Evolutionary conservation across 2,797 vertebrate genomes (phyloP).

Genomic region (Melanotaenia trifasciata): DNA sequence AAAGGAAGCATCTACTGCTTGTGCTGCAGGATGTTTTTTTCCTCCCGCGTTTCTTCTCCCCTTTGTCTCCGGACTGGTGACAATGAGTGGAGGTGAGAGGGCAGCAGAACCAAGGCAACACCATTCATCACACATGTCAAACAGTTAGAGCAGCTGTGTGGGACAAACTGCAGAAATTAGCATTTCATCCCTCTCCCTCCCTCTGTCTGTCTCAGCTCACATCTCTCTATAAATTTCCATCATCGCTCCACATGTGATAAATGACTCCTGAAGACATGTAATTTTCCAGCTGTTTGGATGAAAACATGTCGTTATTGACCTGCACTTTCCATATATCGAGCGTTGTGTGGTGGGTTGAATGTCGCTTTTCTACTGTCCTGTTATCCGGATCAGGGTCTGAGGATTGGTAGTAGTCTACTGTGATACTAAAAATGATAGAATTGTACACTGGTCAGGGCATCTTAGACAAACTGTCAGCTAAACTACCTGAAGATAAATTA

Average conservation of each 20-base stretch:
- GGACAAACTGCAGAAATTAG: slow-evolving; percentile 87
- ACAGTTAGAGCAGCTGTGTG: slow-evolving; percentile 92
- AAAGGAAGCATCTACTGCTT: slow-evolving; percentile 91
- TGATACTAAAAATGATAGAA: neutral
- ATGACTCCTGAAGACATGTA: slow-evolving; percentile 53
- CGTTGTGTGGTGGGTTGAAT: slow-evolving; percentile 18
- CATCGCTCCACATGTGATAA: slow-evolving; percentile 59
- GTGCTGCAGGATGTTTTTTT: slow-evolving; percentile 70
- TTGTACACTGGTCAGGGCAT: too few relatives aligned
- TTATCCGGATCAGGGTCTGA: slow-evolving; percentile 15
- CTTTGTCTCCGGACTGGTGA: slow-evolving; percentile 82
- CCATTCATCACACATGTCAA: slow-evolving; percentile 98
- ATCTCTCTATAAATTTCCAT: slow-evolving; percentile 59
- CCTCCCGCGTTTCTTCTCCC: slow-evolving; percentile 76
- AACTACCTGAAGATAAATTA: neutral
- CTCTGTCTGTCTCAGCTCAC: slow-evolving; percentile 41
- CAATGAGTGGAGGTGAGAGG: slow-evolving; percentile 92
- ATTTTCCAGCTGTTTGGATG: slow-evolving; percentile 60
- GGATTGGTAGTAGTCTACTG: neutral
- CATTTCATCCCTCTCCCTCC: slow-evolving; percentile 82
- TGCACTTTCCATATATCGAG: slow-evolving; percentile 42
- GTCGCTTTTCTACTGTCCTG: slow-evolving; percentile 5
- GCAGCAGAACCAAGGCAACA: slow-evolving; percentile 87
- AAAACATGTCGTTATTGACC: slow-evolving; percentile 57
- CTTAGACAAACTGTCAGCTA: neutral